Base-by-base conservation (phyloP, 1,140 invertebrate species). In the Coboldia fuscipes region DNA sequence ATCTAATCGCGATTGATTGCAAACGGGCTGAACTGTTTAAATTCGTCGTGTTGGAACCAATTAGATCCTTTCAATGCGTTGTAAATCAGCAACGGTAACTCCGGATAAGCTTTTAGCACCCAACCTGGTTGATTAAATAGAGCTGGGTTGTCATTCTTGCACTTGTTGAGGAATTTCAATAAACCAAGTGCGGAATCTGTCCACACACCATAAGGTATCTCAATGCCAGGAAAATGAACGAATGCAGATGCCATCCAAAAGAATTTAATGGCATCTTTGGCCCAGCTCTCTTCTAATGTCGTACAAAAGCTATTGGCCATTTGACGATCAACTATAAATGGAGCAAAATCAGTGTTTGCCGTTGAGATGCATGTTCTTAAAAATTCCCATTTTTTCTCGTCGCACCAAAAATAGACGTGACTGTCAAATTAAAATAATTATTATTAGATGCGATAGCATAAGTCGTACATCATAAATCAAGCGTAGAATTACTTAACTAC, bases 391-490 rank as follows among this genome's bases (percentile, higher is more conserved):
- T 44, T 50, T 39, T 47, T 45, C 4, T 48, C 37, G 10, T 30
- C 30, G 7, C 46, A 41, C 55, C 55, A 57, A 39, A 55, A 51
- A 30, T 42, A 47, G 7, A 54, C 44, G 39, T 57, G 53, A 4
- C 53, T 57, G 33, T 28, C 43, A 47, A 13, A 31, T 9, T 19
- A 14, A 14, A 29, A n/a, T n/a, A n/a, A n/a, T n/a, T n/a, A n/a
- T n/a, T n/a, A n/a, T n/a, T n/a, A n/a, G n/a, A n/a, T n/a, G n/a
- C n/a, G n/a, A n/a, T n/a, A n/a, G n/a, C n/a, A n/a, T n/a, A n/a
- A n/a, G n/a, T n/a, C n/a, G n/a, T n/a, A n/a, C n/a, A n/a, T n/a
- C n/a, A n/a, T n/a, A n/a, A n/a, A n/a, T n/a, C n/a, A n/a, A n/a
- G n/a, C n/a, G n/a, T n/a, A n/a, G 23, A 36, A 10, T 18, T 14